These are phyloP conservation scores for Synanthedon vespiformis DNA, from an alignment of 2,888 invertebrate genomes.

Conservation along the genomic window DNA sequence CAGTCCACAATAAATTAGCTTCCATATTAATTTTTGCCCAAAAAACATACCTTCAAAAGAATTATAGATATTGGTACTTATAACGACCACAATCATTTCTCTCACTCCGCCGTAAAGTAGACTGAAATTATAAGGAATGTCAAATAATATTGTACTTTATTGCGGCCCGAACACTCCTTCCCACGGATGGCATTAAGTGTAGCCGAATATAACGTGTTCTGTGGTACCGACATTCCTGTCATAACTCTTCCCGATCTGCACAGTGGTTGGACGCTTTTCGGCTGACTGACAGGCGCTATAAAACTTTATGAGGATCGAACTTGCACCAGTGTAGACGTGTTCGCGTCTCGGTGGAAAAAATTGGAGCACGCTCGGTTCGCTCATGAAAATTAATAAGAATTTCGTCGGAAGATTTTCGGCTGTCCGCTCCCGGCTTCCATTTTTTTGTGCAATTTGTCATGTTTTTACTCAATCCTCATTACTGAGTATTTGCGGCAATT, in stretches of 20 bases:
- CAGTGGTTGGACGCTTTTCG: constrained; percentile 14
- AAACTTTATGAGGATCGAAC: constrained; percentile 41
- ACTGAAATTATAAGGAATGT: too few relatives aligned
- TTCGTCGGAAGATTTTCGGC: constrained; percentile 28
- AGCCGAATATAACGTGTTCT: not conserved
- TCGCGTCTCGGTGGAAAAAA: constrained; percentile 29
- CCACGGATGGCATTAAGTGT: constrained; percentile 10
- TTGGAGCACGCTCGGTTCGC: constrained; percentile 35
- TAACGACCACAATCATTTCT: too few relatives aligned
- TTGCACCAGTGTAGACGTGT: constrained; percentile 15
- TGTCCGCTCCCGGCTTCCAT: not conserved
- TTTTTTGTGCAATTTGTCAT: constrained; percentile 3
- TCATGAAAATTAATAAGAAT: constrained; percentile 54
- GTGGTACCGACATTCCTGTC: constrained; percentile 16
- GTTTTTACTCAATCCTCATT: not conserved
- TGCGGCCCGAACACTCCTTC: constrained; percentile 5
- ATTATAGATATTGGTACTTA: too few relatives aligned
- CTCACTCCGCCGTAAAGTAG: too few relatives aligned
- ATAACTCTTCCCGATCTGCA: constrained; percentile 20
- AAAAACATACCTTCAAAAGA: too few relatives aligned
- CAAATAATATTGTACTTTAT: not conserved
- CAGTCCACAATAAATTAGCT: too few relatives aligned
- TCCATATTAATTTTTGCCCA: too few relatives aligned
- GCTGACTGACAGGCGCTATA: constrained; percentile 29
- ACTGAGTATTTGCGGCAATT: not conserved